These are phyloP conservation scores for Pelagia noctiluca DNA, from an alignment of 30 jellyfish, hydroid and myxozoan genomes.

Conservation along the genomic window DNA sequence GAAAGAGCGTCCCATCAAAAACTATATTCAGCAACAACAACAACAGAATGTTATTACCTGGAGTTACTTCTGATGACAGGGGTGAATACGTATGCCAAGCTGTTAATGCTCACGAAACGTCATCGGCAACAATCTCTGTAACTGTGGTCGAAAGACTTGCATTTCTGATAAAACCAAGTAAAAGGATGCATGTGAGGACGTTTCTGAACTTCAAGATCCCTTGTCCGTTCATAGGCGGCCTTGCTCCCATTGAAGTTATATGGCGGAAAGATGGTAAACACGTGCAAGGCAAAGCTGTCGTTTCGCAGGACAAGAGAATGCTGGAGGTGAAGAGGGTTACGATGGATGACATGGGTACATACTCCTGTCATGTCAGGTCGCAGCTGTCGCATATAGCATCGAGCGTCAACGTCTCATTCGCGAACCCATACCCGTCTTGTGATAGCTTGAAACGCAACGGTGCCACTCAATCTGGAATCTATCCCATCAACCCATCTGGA, in stretches of 20 bases:
- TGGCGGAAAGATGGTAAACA: conserved; percentile 4
- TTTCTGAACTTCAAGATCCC: neutral
- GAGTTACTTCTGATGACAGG: neutral
- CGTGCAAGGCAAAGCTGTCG: neutral
- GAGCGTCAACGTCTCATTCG: no score
- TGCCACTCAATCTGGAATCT: conserved; percentile 3
- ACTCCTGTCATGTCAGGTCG: neutral
- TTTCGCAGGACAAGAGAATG: no score
- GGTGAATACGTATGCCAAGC: conserved; percentile 51
- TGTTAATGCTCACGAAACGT: conserved; percentile 13
- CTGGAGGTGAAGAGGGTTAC: neutral
- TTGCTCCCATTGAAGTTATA: neutral
- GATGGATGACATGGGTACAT: neutral
- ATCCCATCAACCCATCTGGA: neutral
- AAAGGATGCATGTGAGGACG: neutral
- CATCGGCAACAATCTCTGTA: neutral
- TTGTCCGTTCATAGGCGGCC: conserved; percentile 28
- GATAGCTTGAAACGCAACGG: neutral
- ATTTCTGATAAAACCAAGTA: conserved; percentile 17
- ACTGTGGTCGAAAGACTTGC: conserved; percentile 7
- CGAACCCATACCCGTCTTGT: no score
- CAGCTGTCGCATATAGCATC: no score
- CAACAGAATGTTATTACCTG: neutral
- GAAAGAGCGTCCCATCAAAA: neutral
- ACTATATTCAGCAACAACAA: neutral